Evolutionary conservation across 2,888 invertebrate species (phyloP), one percentile per base, ranked within the genome.

Genomic region (Chorisops tibialis): DNA sequence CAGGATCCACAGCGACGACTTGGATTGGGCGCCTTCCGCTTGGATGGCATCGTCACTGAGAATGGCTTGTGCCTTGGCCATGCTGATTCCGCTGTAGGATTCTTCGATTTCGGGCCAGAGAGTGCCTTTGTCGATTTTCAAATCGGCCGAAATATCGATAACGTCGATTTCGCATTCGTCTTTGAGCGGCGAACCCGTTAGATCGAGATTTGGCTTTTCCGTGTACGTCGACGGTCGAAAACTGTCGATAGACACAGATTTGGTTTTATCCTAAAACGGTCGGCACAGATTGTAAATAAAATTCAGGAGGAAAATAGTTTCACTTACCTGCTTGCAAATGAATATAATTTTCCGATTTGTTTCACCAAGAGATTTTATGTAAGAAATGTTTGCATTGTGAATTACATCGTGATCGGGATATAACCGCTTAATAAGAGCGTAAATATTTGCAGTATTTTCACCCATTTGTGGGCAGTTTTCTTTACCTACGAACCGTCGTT

Each of bases 1-100:
- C 82, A 87, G 67, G 85, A 81, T 56, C 89, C 86, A 71, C 74
- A 82, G 63, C 74, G 81, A 72, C 1, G 60, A 11, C 14, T 50
- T 50, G 14, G 1, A n/a, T 24, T 14, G 11, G 1, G 19, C 39
- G 2, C 48, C 38, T 1, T n/a, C 62, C 6, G 67, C 60, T 62
- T 75, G 75, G 24, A 76, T 70, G 3, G 68, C 66, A 9, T 69
- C 69, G 3, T 69, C 66, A 48, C 69, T 71, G 2, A 77, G 65
- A 35, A 78, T 72, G 4, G 65, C 63, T 21, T 75, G 71, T 0
- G 72, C 74, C 11, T 70, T 68, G 4, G 72, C 70, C 0, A 69
- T 63, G 0, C 63, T 37, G 11, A 75, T 66, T 2, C 74, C 73
- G 2, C 70, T 71, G 22, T 74, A 77, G 35, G 65, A 70, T 63